A percentile compares a stretch with the other conserved stretches of the same genome.
Conservation (phyloP, 2,113 vertebrate genomes). For the Tyrannus savana region DNA sequence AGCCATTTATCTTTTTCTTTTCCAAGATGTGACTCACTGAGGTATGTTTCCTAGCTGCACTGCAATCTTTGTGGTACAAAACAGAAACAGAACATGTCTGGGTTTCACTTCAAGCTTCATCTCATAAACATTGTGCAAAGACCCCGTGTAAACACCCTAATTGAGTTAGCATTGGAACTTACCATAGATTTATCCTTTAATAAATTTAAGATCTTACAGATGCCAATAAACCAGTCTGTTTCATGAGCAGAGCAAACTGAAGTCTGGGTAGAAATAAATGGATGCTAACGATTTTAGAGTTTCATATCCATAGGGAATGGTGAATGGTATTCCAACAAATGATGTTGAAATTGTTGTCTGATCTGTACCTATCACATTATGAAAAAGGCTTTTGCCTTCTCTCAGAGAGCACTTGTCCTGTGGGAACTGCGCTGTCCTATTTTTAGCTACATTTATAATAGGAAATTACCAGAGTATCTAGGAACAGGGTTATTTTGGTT, state of each 20-base stretch:
- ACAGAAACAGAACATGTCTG: slow-evolving; percentile 55
- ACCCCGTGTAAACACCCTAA: slow-evolving; percentile 5
- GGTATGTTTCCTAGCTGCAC: slow-evolving; percentile 31
- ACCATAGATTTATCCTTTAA: background rate
- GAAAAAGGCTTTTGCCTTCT: background rate
- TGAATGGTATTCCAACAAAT: background rate
- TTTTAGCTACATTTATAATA: background rate
- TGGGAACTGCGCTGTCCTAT: background rate
- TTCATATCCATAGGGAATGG: background rate
- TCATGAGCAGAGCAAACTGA: background rate
- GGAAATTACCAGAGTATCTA: background rate
- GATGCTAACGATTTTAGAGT: background rate
- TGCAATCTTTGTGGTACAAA: slow-evolving; percentile 30
- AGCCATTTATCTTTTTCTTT: slow-evolving; percentile 41
- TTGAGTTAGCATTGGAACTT: slow-evolving; percentile 4
- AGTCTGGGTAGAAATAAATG: background rate
- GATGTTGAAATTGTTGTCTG: background rate
- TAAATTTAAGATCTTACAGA: slow-evolving; percentile 14
- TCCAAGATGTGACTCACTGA: slow-evolving; percentile 56
- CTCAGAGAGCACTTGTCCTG: background rate
- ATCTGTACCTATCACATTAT: background rate
- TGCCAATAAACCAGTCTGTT: background rate
- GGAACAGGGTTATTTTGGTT: background rate
- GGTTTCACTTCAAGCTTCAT: slow-evolving; percentile 33
- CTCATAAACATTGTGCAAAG: slow-evolving; percentile 43